Percentiles rank a stretch among this genome's conserved stretches.
phyloP scores from a whole-genome alignment of 2,888 invertebrate species.

The Eueremaeus valkanovi region DNA sequence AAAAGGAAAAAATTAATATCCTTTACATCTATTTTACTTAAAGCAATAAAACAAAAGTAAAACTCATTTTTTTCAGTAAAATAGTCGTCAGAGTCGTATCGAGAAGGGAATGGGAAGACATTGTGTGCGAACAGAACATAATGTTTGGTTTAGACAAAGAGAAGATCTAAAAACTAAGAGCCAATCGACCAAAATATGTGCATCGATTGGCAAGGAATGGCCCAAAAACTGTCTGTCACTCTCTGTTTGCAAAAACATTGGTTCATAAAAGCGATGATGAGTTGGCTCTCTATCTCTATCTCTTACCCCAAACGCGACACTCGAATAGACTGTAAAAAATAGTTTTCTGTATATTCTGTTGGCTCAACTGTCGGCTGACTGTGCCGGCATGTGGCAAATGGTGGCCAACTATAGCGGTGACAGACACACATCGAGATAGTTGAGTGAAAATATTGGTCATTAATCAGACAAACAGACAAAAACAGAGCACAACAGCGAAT shows the following conservation, averaged over 20 bases:
- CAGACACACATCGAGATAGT: not conserved
- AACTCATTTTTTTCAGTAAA: too few relatives aligned
- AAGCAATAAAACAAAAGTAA: slow-evolving; percentile 4
- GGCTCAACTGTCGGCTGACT: not conserved
- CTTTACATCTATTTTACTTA: not conserved
- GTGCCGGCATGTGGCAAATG: slow-evolving; percentile 32
- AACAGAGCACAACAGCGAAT: not conserved
- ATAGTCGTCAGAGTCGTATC: too few relatives aligned
- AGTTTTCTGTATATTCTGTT: not conserved
- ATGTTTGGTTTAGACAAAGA: not conserved
- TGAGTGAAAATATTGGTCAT: not conserved
- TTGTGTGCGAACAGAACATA: not conserved
- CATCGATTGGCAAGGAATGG: not conserved
- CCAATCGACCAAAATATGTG: not conserved
- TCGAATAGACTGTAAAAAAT: not conserved
- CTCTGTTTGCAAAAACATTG: not conserved
- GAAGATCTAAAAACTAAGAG: not conserved
- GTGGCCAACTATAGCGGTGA: too few relatives aligned
- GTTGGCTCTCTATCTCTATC: not conserved
- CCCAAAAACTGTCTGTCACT: not conserved
- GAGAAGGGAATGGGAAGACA: too few relatives aligned
- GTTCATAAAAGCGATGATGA: not conserved
- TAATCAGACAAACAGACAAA: not conserved
- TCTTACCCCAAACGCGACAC: not conserved
- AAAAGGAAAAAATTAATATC: not conserved